phyloP scores from a whole-genome alignment of 2,113 vertebrate genomes.

The Pseudorasbora parva region DNA sequence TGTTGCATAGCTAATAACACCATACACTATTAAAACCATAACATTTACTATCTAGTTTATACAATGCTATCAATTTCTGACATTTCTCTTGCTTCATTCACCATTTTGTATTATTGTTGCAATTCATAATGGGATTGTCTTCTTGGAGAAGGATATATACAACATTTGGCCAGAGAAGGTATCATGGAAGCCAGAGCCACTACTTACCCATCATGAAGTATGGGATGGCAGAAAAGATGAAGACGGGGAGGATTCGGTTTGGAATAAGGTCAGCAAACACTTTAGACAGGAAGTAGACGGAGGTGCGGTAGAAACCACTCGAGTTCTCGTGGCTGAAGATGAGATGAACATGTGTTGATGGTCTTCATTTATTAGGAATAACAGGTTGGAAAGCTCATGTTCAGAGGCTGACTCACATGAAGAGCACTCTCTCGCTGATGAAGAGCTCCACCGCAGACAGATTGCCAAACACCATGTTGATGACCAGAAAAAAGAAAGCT shows the following conservation, averaged over 20 bases:
- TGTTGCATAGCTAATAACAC: too few relatives aligned
- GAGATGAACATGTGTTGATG: not conserved
- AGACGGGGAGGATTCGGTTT: constrained; percentile 77
- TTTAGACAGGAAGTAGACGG: constrained; percentile 66
- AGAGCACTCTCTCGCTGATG: constrained; percentile 78
- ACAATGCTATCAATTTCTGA: too few relatives aligned
- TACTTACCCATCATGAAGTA: constrained; percentile 82
- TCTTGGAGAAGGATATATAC: not conserved
- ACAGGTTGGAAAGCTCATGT: not conserved
- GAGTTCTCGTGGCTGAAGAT: constrained; percentile 60
- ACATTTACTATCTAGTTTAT: too few relatives aligned
- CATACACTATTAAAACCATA: too few relatives aligned
- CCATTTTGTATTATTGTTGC: not conserved
- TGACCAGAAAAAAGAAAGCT: constrained; percentile 80
- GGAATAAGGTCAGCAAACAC: constrained; percentile 78
- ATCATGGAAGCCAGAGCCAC: not conserved
- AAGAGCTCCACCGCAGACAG: constrained; percentile 82
- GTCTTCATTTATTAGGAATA: not conserved
- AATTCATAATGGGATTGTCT: not conserved
- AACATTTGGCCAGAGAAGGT: not conserved
- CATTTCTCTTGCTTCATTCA: not conserved
- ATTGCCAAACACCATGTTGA: constrained; percentile 83
- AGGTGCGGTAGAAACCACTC: constrained; percentile 66
- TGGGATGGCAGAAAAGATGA: constrained; percentile 73
- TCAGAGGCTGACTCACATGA: constrained; percentile 70